Percentiles rank a stretch among this genome's conserved stretches.
Conservation (phyloP, 2,797 vertebrate genomes). For the Premnoplex brunnescens region DNA sequence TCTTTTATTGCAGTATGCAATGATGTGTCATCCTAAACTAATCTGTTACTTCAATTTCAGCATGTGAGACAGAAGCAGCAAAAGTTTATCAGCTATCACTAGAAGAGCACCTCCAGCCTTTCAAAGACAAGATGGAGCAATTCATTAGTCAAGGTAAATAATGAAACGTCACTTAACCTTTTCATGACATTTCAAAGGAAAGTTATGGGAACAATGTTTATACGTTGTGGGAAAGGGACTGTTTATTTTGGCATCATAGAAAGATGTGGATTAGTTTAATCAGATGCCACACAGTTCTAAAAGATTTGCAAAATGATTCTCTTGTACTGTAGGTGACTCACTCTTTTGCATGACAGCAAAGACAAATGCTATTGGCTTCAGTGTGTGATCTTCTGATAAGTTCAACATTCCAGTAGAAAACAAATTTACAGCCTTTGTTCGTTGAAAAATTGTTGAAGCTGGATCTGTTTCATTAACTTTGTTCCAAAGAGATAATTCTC, state of each 20-base stretch:
- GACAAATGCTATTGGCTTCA: constrained; percentile 33
- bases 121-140: constrained; percentile 93
- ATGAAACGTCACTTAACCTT: constrained; percentile 55
- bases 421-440: constrained; percentile 33
- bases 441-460: constrained; percentile 37
- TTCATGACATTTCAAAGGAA: constrained; percentile 50
- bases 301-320: constrained; percentile 31
- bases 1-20: neutral
- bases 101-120: constrained; percentile 91
- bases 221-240: constrained; percentile 54
- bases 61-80: constrained; percentile 88
- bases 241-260: constrained; percentile 68
- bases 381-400: constrained; percentile 23
- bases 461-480: constrained; percentile 46
- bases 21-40: constrained; percentile 29
- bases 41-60: constrained; percentile 77
- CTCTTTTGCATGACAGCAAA: constrained; percentile 40
- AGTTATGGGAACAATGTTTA: constrained; percentile 53
- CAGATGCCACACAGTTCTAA: constrained; percentile 46
- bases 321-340: constrained; percentile 47
- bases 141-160: constrained; percentile 90
- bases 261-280: constrained; percentile 66
- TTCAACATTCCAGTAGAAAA: constrained; percentile 48
- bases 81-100: constrained; percentile 90
- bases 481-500: constrained; percentile 53